These are phyloP conservation scores for Formica aserva DNA, from an alignment of 2,888 invertebrate species.

Conservation along the genomic window DNA sequence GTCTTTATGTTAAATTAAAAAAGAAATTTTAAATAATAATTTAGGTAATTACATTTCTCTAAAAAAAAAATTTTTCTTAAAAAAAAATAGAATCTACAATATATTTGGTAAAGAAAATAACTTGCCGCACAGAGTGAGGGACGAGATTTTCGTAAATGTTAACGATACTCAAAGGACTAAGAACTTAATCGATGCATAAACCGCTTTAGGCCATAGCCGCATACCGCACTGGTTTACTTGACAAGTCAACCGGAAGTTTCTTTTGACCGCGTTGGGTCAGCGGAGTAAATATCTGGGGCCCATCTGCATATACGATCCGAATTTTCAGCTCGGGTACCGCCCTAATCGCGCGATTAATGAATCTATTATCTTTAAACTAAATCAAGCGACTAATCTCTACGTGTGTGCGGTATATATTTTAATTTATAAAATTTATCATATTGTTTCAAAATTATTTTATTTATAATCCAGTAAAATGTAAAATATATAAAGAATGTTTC, in stretches of 20 bases:
- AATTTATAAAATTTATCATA: not conserved
- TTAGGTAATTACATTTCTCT: not conserved
- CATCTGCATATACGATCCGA: conserved; percentile 59
- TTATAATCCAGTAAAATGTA: not conserved
- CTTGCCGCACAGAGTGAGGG: not conserved
- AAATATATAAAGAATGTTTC: not conserved
- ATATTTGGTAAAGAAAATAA: conserved; percentile 21
- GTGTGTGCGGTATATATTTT: not conserved
- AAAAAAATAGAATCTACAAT: not conserved
- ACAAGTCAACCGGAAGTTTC: conserved; percentile 66
- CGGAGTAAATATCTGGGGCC: conserved; percentile 29
- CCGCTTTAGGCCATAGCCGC: conserved; percentile 48
- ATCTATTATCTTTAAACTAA: conserved; percentile 56
- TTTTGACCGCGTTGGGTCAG: conserved; percentile 61
- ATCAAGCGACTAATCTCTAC: not conserved
- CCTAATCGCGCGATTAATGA: conserved; percentile 67
- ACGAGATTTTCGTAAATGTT: conserved; percentile 22
- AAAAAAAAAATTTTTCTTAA: not conserved
- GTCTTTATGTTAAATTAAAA: too few species aligned
- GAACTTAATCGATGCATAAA: conserved; percentile 58
- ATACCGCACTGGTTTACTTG: conserved; percentile 51
- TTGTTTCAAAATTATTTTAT: not conserved
- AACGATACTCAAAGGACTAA: conserved; percentile 35
- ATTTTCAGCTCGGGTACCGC: conserved; percentile 63
- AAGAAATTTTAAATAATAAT: not conserved